Evolutionary conservation across 2,113 vertebrate genomes (phyloP).

Genomic region (Entelurus aequoreus): DNA sequence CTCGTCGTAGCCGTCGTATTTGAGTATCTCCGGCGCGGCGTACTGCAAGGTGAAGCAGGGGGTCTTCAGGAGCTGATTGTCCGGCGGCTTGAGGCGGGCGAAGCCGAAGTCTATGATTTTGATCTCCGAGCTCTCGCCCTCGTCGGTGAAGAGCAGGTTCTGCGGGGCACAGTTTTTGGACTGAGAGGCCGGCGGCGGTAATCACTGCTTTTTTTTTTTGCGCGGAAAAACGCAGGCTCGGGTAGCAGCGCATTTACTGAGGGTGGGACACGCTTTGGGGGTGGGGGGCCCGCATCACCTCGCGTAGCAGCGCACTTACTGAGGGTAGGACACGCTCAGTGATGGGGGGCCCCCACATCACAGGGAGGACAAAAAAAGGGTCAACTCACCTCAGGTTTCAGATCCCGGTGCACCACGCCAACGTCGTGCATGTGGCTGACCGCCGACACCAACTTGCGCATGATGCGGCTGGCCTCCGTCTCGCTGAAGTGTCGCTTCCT

Average conservation of each 20-base stretch:
- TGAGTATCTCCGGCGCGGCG: slow-evolving; percentile 91
- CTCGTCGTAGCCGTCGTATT: slow-evolving; percentile 91
- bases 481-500: slow-evolving; percentile 94
- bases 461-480: slow-evolving; percentile 92
- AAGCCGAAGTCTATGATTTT: slow-evolving; percentile 99
- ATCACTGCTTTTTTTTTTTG: slow-evolving; percentile 41
- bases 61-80: slow-evolving; percentile 95
- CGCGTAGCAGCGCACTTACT: background rate
- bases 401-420: slow-evolving; percentile 91
- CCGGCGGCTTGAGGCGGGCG: slow-evolving; percentile 92
- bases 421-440: slow-evolving; percentile 99
- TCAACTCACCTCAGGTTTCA: slow-evolving; percentile 88
- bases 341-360: too few relatives aligned
- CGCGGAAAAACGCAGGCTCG: slow-evolving; percentile 22
- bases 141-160: slow-evolving; percentile 96
- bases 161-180: slow-evolving; percentile 54
- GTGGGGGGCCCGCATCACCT: background rate
- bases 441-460: slow-evolving; percentile 91
- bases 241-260: background rate
- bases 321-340: slow-evolving; percentile 41
- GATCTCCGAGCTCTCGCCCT: slow-evolving; percentile 92
- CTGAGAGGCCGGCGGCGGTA: slow-evolving; percentile 29
- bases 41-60: slow-evolving; percentile 97
- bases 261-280: slow-evolving; percentile 37
- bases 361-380: too few relatives aligned